These are phyloP conservation scores for Hypothenemus hampei DNA, from an alignment of 1,140 invertebrate genomes.

Conservation along the genomic window DNA sequence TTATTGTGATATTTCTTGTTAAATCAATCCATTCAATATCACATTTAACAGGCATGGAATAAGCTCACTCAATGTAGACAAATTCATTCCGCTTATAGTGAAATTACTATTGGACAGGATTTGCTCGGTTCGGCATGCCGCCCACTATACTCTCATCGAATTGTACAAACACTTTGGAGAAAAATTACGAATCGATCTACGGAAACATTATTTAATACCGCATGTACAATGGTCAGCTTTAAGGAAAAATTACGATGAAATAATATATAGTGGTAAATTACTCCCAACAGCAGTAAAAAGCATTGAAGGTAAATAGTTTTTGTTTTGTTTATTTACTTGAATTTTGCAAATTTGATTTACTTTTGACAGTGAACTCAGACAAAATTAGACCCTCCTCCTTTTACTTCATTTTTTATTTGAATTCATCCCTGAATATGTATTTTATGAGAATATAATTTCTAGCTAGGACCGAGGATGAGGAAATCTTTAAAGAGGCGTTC, in stretches of 20 bases:
- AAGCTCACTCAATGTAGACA: conserved; percentile 70
- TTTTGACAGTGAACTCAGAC: conserved; percentile 32
- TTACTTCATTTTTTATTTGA: not conserved
- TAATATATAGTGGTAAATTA: conserved; percentile 71
- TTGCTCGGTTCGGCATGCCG: conserved; percentile 78
- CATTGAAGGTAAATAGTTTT: conserved; percentile 25
- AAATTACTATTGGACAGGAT: conserved; percentile 85
- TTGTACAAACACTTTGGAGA: conserved; percentile 93
- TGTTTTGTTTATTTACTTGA: no score
- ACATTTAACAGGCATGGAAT: conserved; percentile 63
- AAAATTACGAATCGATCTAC: conserved; percentile 74
- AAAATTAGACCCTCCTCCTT: conserved; percentile 31
- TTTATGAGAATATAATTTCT: conserved; percentile 33
- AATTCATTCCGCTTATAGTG: conserved; percentile 76
- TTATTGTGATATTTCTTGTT: not conserved
- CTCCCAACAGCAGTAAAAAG: conserved; percentile 64
- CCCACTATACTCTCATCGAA: conserved; percentile 78
- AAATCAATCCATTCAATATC: not conserved
- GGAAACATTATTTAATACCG: conserved; percentile 75
- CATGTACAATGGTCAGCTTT: conserved; percentile 73
- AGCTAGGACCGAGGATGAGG: conserved; percentile 85
- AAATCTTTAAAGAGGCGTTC: conserved; percentile 80
- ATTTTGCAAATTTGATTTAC: not conserved
- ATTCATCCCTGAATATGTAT: not conserved
- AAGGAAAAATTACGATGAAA: conserved; percentile 82